These are phyloP conservation scores for Eupithecia inturbata DNA, from an alignment of 2,888 invertebrate genomes.

Conservation along the genomic window DNA sequence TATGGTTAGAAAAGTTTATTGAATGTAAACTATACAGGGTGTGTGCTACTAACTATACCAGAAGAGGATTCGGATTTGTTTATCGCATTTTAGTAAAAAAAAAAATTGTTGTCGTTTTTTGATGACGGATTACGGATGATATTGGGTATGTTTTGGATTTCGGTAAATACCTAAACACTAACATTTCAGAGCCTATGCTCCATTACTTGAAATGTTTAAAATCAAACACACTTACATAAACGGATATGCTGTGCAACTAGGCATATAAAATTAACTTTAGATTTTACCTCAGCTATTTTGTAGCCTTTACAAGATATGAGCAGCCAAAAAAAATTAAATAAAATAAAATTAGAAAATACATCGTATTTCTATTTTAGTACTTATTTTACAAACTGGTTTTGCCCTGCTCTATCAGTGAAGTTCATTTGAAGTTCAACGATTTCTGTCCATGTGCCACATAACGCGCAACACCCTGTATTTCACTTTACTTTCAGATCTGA, in stretches of 20 bases:
- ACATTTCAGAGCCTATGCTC: too few species aligned
- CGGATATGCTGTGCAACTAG: too few species aligned
- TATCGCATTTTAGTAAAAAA: background rate
- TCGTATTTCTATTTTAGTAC: too few species aligned
- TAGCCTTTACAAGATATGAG: too few species aligned
- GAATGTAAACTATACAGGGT: slow-evolving; percentile 30
- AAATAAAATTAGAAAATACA: too few species aligned
- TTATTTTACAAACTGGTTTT: background rate
- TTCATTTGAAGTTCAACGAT: background rate
- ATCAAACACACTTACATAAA: too few species aligned
- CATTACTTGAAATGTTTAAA: too few species aligned
- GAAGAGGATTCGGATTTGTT: background rate
- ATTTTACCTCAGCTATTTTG: too few species aligned
- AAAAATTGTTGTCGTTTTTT: background rate
- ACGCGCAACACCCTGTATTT: background rate
- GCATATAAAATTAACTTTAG: too few species aligned
- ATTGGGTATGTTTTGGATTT: background rate
- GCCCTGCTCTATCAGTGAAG: background rate
- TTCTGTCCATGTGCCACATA: background rate
- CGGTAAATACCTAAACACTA: too few species aligned
- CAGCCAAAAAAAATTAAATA: too few species aligned
- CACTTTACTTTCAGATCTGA: slow-evolving; percentile 28
- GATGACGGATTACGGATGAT: background rate
- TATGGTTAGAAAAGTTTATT: slow-evolving; percentile 35
- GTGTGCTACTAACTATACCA: too few species aligned